phyloP scores from a whole-genome alignment of 2,797 vertebrate genomes.

The Taenioides sp. region DNA sequence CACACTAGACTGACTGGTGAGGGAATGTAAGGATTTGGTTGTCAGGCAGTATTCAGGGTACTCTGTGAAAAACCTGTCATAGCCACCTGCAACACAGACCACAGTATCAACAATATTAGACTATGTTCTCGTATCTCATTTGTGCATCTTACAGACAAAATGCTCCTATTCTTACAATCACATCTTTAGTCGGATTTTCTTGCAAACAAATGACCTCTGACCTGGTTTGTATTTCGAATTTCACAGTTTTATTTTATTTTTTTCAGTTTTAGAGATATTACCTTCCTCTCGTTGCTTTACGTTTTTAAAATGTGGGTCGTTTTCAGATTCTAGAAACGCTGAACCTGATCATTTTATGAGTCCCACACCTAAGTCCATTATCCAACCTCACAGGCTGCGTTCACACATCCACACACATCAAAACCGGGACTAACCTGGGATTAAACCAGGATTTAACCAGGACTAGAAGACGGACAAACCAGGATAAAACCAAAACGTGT shows the following conservation, averaged over 20 bases:
- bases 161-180: not conserved
- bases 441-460: not conserved
- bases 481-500: not conserved
- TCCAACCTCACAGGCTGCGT: no score
- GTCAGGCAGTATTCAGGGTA: constrained; percentile 82
- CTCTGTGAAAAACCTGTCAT: constrained; percentile 78
- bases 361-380: no score
- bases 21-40: constrained; percentile 71
- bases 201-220: constrained; percentile 23
- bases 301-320: no score
- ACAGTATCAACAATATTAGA: not conserved
- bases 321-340: not conserved
- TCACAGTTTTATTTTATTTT: constrained; percentile 29
- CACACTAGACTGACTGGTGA: constrained; percentile 69
- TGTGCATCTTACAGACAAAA: not conserved
- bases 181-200: constrained; percentile 25
- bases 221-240: constrained; percentile 19
- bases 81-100: constrained; percentile 69
- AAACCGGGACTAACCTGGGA: not conserved
- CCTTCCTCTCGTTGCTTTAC: no score
- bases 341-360: not conserved
- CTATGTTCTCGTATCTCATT: not conserved
- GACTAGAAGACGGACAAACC: not conserved
- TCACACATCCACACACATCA: not conserved
- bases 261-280: not conserved